Base-by-base conservation (phyloP, 30 jellyfish, hydroid and myxozoan genomes). In the Chironex yamaguchii region DNA sequence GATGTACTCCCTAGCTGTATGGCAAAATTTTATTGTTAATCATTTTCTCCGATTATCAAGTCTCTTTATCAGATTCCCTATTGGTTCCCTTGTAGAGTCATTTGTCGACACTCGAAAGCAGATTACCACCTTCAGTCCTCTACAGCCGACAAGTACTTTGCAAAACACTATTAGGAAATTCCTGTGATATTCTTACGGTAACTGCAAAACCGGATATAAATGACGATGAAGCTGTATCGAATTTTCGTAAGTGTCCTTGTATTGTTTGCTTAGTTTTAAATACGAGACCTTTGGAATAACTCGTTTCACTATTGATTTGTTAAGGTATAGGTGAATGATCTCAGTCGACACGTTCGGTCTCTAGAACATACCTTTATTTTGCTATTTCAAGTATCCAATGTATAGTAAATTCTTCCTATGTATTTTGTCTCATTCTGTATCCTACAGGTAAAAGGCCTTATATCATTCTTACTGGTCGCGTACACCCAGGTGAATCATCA, bases 401-500 rank as follows among this genome's bases (percentile, higher is more conserved):
- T n/a, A n/a, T n/a, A n/a, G n/a, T n/a, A n/a, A n/a, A n/a, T n/a
- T n/a, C n/a, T n/a, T n/a, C n/a, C n/a, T n/a, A n/a, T n/a, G n/a
- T n/a, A n/a, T n/a, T n/a, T n/a, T n/a, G n/a, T n/a, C n/a, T n/a
- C n/a, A n/a, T n/a, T n/a, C n/a, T n/a, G n/a, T n/a, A n/a, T n/a
- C n/a, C 33, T 66, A 50, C 35, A 68, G 90, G 92, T 4, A 91
- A 78, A 52, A 71, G 95, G 53, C 96, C 98, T 1, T 94, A 83
- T 58, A 52, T 94, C 50, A 90, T 94, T 36, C 51, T 94, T 78
- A 94, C 99, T 6, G 89, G 97, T 2, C 83, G 99, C 24, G 99
- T 94, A 12, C 99, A 94, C 73, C 99, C 99, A 20, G 99, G 99
- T 14, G 99, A 94, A 70, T 68, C 97, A 0, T 88, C 91, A 49